These are phyloP conservation scores for Hipparchia semele DNA, from an alignment of 2,888 invertebrate species.

Conservation along the genomic window DNA sequence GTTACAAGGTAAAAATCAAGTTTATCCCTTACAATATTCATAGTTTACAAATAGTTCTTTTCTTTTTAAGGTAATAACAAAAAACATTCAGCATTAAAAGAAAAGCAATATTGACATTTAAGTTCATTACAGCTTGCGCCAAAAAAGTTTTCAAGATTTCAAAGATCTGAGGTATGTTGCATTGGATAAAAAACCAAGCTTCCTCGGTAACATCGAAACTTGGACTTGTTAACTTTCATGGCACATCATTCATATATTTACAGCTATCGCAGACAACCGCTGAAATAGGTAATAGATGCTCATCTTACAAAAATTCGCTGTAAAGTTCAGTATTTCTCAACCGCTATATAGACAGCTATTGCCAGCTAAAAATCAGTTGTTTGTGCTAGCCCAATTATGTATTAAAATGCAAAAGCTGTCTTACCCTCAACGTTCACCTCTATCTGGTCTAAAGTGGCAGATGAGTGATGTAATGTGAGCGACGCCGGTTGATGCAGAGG, in stretches of 20 bases:
- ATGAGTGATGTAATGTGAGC: conserved; percentile 90
- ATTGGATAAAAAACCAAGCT: too few relatives aligned
- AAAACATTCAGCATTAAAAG: neutral
- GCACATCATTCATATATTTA: neutral
- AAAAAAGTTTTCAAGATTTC: neutral
- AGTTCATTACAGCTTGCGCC: neutral
- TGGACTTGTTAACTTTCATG: neutral
- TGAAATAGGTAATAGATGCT: neutral
- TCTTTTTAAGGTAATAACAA: neutral
- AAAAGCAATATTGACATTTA: neutral
- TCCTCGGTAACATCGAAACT: too few relatives aligned
- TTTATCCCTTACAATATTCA: neutral
- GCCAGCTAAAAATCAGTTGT: neutral
- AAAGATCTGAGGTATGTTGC: neutral
- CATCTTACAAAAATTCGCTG: too few relatives aligned
- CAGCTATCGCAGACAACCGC: neutral
- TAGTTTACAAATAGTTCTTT: neutral
- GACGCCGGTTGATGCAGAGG: conserved; percentile 88
- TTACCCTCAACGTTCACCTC: conserved; percentile 98
- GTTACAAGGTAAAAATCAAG: neutral
- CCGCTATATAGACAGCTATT: neutral
- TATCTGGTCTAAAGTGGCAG: conserved; percentile 95
- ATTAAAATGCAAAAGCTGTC: conserved; percentile 41
- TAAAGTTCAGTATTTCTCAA: neutral
- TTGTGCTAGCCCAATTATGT: neutral